Conservation (phyloP, 2,797 vertebrate genomes). For the Bradypodion ventrale region DNA sequence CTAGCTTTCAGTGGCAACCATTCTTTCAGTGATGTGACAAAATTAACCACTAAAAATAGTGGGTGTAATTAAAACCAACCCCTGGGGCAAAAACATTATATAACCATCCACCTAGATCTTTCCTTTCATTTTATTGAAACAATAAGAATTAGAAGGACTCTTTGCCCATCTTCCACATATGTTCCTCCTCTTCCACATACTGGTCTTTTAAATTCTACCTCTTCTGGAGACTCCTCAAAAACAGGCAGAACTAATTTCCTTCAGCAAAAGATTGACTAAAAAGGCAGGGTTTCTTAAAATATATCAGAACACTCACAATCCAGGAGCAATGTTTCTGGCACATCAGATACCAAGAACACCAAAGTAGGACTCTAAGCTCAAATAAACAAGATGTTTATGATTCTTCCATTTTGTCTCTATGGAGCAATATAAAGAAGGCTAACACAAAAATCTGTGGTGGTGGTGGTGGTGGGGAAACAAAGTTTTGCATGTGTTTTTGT, state of each 20-base stretch:
- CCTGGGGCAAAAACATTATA: slow-evolving; percentile 19
- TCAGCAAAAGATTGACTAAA: slow-evolving; percentile 12
- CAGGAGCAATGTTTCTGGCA: slow-evolving; percentile 51
- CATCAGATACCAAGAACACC: slow-evolving; percentile 53
- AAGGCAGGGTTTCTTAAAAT: slow-evolving; percentile 55
- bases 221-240: slow-evolving; percentile 51
- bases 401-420: slow-evolving; percentile 58
- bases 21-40: slow-evolving; percentile 24
- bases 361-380: slow-evolving; percentile 57
- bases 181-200: slow-evolving; percentile 41
- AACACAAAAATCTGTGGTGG: slow-evolving; percentile 60
- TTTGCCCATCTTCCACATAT: slow-evolving; percentile 14
- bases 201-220: slow-evolving; percentile 30
- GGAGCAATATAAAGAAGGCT: slow-evolving; percentile 56
- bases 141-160: slow-evolving; percentile 19
- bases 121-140: slow-evolving; percentile 9
- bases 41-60: slow-evolving; percentile 46
- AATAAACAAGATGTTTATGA: slow-evolving; percentile 41
- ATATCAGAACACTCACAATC: slow-evolving; percentile 45
- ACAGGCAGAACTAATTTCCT: slow-evolving; percentile 49
- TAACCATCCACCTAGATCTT: slow-evolving; percentile 26
- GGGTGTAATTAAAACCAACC: slow-evolving; percentile 17
- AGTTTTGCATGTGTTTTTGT: neutral
- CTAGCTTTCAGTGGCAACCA: slow-evolving; percentile 23
- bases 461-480: slow-evolving; percentile 53